Base-by-base conservation (phyloP, 2,113 vertebrate genomes). In the Cryptomyrus ogoouensis region DNA sequence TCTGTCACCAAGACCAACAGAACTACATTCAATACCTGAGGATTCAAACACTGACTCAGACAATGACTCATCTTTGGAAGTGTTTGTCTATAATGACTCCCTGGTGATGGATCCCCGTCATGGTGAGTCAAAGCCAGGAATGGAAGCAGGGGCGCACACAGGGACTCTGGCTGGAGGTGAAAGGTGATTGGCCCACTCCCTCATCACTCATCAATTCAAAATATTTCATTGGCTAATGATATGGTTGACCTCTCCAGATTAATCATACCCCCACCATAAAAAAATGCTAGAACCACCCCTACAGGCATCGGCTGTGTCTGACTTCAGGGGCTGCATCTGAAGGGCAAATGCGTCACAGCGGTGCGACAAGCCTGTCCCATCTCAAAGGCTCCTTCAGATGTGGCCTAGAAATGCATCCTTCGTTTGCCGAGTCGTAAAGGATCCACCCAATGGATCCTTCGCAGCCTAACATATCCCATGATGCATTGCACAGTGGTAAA, bases 61-160 rank as follows among this genome's bases (percentile, higher is more conserved):
- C 7, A 47, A 47, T 44, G 39, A 10, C 42, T 24, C 44, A 84
- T 84, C 19, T n/a, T 84, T 47, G 83, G 19, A 84, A 87, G 24
- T 13, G 49, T 50, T 86, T 31, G 62, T 13, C 62, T 53, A 91
- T 94, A 94, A 93, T 93, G 91, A 91, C 91, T 87, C 94, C 93
- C 88, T 0, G 91, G 31, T 31, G 49, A 47, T 10, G 44, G 44
- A n/a, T 92, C 83, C 88, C 89, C 89, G 88, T 93, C 91, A 93
- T 92, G 92, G 89, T 12, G n/a, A 66, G 62, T 66, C 62, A 66
- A 66, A 66, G 62, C 8, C 62, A 27, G n/a, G 62, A 66, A 27
- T 27, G n/a, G n/a, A 66, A 66, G 62, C 62, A 4, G 27, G 62
- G n/a, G n/a, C 0, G 3, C 3, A 1, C 58, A 62, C 24, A n/a